phyloP scores from a whole-genome alignment of 2,113 vertebrate species.

The Apistogramma diplotaenia region DNA sequence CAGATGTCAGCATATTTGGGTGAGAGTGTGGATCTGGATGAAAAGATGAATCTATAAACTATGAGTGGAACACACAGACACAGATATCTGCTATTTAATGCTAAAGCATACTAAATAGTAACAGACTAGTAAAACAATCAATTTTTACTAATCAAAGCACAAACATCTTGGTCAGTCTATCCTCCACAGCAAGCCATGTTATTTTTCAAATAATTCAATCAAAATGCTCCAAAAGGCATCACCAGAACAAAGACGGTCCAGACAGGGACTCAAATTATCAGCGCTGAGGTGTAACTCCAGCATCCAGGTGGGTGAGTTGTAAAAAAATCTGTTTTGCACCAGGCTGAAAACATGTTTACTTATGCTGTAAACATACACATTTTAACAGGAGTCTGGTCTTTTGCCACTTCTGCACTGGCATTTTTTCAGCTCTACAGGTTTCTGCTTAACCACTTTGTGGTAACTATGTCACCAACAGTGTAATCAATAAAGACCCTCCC shows the following conservation, averaged over 20 bases:
- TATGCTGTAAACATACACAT: no score
- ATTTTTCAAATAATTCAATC: not conserved
- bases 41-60: no score
- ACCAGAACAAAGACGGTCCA: not conserved
- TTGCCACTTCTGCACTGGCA: no score
- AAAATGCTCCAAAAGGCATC: not conserved
- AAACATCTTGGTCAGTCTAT: not conserved
- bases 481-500: not conserved
- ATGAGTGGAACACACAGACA: not conserved
- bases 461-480: not conserved
- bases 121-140: accelerated
- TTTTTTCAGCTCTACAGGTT: no score
- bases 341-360: no score
- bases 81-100: not conserved
- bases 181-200: not conserved
- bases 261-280: no score
- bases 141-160: accelerated
- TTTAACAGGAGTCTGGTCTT: no score
- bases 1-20: no score
- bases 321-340: no score
- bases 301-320: no score
- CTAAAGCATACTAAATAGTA: not conserved
- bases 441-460: not conserved
- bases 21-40: no score
- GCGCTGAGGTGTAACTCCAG: no score